These are phyloP conservation scores for Melanocharis versteri DNA, from an alignment of 2,113 vertebrate species.

Conservation along the genomic window DNA sequence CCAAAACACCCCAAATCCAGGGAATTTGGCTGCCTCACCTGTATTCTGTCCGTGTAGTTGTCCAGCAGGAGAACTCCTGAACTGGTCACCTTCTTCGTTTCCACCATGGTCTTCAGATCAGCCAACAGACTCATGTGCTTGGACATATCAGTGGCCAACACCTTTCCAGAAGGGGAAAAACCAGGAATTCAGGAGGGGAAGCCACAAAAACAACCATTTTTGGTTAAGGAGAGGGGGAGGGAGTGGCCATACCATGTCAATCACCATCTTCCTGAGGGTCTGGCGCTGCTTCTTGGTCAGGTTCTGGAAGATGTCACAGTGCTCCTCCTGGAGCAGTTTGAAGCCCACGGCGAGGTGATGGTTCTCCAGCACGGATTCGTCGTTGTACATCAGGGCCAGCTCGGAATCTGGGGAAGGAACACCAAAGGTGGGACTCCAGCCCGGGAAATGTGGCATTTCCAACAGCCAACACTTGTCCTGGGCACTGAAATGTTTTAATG, in stretches of 20 bases:
- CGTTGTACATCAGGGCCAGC: constrained; percentile 97
- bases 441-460: not conserved
- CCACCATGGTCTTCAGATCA: constrained; percentile 97
- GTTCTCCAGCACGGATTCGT: constrained; percentile 97
- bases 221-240: not conserved
- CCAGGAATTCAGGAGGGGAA: not conserved
- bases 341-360: constrained; percentile 97
- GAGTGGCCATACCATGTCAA: constrained; percentile 85
- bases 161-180: constrained; percentile 68
- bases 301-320: constrained; percentile 99
- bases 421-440: not conserved
- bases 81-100: constrained; percentile 98
- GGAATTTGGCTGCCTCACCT: constrained; percentile 70
- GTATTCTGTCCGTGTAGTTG: constrained; percentile 96
- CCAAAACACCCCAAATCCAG: not conserved
- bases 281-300: constrained; percentile 94
- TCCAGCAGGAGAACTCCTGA: constrained; percentile 95
- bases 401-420: constrained; percentile 85
- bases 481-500: not conserved
- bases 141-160: constrained; percentile 97
- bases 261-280: constrained; percentile 94
- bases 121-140: constrained; percentile 98
- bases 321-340: constrained; percentile 94
- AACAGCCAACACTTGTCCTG: not conserved
- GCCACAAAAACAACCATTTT: not conserved